Percentiles rank a stretch among this genome's conserved stretches.
phyloP scores from a whole-genome alignment of 2,888 invertebrate genomes.

The Gasteruption jaculator region DNA sequence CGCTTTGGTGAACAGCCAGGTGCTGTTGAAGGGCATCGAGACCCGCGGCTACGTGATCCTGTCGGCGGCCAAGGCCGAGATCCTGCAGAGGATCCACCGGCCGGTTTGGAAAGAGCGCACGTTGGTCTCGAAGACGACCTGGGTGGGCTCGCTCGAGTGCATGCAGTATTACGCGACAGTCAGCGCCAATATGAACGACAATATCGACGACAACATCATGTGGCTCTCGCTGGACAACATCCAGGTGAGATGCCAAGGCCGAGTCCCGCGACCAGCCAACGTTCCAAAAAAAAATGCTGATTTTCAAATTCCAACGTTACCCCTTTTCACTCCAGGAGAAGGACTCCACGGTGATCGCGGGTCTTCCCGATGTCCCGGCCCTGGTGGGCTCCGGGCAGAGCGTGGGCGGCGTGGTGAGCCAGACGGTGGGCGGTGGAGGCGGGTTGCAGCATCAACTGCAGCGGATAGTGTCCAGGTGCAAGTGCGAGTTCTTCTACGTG shows the following conservation, averaged over 20 bases:
- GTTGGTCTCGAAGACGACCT: slow-evolving; percentile 89
- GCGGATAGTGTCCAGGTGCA: slow-evolving; percentile 94
- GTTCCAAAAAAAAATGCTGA: slow-evolving; percentile 1
- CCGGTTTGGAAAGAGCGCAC: slow-evolving; percentile 86
- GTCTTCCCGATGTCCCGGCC: slow-evolving; percentile 81
- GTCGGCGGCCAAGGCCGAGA: slow-evolving; percentile 93
- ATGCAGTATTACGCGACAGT: slow-evolving; percentile 99
- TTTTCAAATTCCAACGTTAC: too few relatives aligned
- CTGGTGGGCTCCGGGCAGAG: slow-evolving; percentile 92
- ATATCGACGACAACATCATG: slow-evolving; percentile 78
- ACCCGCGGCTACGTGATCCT: slow-evolving; percentile 96
- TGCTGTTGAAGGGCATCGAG: slow-evolving; percentile 92
- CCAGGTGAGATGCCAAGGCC: slow-evolving; percentile 57
- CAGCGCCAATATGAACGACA: slow-evolving; percentile 59
- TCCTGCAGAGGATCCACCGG: slow-evolving; percentile 81
- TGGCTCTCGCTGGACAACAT: slow-evolving; percentile 95
- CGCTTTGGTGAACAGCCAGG: slow-evolving; percentile 89
- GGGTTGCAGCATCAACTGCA: slow-evolving; percentile 68
- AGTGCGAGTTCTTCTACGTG: slow-evolving; percentile 97
- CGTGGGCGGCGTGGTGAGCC: slow-evolving; percentile 93
- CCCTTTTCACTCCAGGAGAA: slow-evolving; percentile 57
- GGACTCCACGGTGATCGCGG: slow-evolving; percentile 71
- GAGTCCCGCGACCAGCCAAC: neutral
- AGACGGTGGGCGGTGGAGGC: slow-evolving; percentile 79
- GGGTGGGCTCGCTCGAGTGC: slow-evolving; percentile 91